Evolutionary conservation across 1,140 invertebrate genomes (phyloP).

Genomic region (Zophobas atratus): DNA sequence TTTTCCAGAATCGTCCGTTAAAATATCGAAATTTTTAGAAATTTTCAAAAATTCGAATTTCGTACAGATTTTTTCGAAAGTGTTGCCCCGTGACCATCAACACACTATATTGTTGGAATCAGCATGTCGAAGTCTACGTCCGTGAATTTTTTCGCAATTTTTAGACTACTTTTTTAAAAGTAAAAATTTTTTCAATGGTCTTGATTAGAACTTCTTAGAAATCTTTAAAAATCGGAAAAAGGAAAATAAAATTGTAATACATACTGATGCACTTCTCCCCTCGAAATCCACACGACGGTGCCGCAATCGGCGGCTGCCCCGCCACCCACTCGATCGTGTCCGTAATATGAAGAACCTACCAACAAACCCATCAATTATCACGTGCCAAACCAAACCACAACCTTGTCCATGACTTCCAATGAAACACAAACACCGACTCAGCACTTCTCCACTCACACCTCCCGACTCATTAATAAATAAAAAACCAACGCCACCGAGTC

Average conservation of each 20-base stretch:
- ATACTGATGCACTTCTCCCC: slow-evolving; percentile 93
- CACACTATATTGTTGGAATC: too few species aligned
- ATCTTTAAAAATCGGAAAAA: not conserved
- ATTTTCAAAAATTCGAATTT: too few species aligned
- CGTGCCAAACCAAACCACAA: not conserved
- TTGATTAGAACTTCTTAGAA: not conserved
- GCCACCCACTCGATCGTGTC: slow-evolving; percentile 85
- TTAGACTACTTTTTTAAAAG: too few species aligned
- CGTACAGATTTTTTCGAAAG: too few species aligned
- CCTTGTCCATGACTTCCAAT: not conserved
- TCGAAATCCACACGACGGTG: slow-evolving; percentile 92
- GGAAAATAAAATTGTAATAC: slow-evolving; percentile 64
- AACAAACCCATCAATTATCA: slow-evolving; percentile 42
- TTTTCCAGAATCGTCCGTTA: too few species aligned
- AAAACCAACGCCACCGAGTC: too few species aligned
- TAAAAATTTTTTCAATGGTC: not conserved
- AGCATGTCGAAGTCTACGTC: too few species aligned
- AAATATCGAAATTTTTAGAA: too few species aligned
- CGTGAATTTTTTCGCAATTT: too few species aligned
- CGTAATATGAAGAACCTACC: slow-evolving; percentile 79
- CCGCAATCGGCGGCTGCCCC: slow-evolving; percentile 86
- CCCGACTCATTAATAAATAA: too few species aligned
- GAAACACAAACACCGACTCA: slow-evolving; percentile 35
- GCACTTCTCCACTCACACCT: not conserved
- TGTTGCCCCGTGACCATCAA: too few species aligned